phyloP scores from a whole-genome alignment of 2,797 vertebrate genomes.

The Enteromius afrohamiltoni region DNA sequence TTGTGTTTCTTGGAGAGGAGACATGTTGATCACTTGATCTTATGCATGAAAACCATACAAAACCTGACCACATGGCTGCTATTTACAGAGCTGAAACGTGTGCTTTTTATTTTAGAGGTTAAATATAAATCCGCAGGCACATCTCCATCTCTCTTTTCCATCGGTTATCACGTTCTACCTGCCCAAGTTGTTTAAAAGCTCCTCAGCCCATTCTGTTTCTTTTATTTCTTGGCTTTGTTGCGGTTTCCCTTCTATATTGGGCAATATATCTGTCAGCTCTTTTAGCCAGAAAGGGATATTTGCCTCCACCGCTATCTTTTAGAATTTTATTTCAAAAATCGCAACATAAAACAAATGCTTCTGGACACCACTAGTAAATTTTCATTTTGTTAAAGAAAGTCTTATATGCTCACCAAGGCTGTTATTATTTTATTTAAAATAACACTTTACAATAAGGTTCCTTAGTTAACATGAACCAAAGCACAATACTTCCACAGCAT shows the following conservation, averaged over 20 bases:
- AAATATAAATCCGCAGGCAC: constrained; percentile 32
- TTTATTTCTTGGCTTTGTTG: constrained; percentile 9
- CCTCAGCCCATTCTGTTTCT: background rate
- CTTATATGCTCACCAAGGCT: background rate
- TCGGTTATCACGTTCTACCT: constrained; percentile 22
- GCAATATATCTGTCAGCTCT: constrained; percentile 27
- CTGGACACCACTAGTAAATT: background rate
- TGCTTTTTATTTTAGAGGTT: constrained; percentile 49
- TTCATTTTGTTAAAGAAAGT: background rate
- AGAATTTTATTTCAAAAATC: background rate
- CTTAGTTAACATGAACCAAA: no score
- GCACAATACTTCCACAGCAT: no score
- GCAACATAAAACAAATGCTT: background rate
- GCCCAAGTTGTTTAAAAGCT: constrained; percentile 22
- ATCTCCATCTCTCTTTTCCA: constrained; percentile 18
- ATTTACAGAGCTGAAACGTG: constrained; percentile 47
- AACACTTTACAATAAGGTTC: no score
- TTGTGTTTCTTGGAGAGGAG: constrained; percentile 54
- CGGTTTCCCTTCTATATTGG: background rate
- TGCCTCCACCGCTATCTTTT: background rate
- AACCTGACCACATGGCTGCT: constrained; percentile 45
- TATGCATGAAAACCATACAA: constrained; percentile 40
- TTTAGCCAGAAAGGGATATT: constrained; percentile 15
- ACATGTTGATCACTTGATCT: constrained; percentile 37
- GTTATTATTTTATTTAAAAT: background rate